These are phyloP conservation scores for Parnassius apollo DNA, from an alignment of 2,888 invertebrate genomes.

Conservation along the genomic window DNA sequence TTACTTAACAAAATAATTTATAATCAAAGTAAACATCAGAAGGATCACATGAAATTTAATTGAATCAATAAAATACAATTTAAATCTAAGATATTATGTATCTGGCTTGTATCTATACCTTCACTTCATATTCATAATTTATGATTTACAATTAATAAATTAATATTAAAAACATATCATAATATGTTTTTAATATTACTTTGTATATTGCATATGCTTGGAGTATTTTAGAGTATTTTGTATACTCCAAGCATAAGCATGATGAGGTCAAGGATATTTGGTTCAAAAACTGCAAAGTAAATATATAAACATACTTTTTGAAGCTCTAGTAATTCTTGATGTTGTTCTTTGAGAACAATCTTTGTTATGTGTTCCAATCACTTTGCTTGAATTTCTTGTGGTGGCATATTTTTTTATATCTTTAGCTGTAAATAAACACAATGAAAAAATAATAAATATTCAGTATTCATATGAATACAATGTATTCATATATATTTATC, in stretches of 20 bases:
- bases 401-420: constrained; percentile 35
- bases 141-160: neutral
- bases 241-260: neutral
- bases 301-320: constrained; percentile 47
- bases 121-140: neutral
- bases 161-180: too few species aligned
- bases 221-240: too few species aligned
- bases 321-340: constrained; percentile 43
- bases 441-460: neutral
- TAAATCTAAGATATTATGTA: neutral
- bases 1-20: too few species aligned
- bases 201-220: too few species aligned
- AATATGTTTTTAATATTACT: too few species aligned
- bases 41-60: neutral
- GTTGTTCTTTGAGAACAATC: constrained; percentile 38
- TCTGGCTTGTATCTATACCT: neutral
- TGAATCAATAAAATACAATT: neutral
- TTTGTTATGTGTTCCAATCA: constrained; percentile 42
- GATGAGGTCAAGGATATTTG: too few species aligned
- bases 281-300: neutral
- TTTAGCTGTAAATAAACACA: constrained; percentile 39
- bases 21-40: neutral
- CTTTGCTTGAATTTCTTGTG: constrained; percentile 40
- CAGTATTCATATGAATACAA: neutral
- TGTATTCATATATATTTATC: neutral